These are phyloP conservation scores for Tympanoctomys barrerae DNA, from an alignment of 2,797 vertebrate species.

Conservation along the genomic window DNA sequence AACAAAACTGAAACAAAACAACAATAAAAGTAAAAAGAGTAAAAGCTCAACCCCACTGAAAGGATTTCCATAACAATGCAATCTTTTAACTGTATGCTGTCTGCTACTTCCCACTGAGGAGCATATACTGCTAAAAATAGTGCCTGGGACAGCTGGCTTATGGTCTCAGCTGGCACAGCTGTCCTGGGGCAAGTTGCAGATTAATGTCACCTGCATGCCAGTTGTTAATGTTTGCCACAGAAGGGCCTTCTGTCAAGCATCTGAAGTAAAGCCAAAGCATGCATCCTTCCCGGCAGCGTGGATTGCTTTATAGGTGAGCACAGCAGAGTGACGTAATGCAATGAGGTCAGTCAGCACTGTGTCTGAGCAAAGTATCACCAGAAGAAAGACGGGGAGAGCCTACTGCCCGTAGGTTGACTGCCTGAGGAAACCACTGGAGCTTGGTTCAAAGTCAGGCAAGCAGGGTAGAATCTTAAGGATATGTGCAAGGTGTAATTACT, in stretches of 20 bases:
- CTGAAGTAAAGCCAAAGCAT: not conserved
- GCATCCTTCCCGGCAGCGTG: accelerated
- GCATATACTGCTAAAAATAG: conserved; percentile 35
- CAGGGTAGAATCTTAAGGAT: not conserved
- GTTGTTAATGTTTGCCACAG: not conserved
- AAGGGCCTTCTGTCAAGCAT: conserved; percentile 37
- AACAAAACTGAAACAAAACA: not conserved
- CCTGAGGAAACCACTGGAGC: no score
- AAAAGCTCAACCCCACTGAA: not conserved
- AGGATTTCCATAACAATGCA: not conserved
- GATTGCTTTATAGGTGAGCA: not conserved
- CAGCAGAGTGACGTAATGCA: accelerated
- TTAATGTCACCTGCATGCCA: not conserved
- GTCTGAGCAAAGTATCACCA: not conserved
- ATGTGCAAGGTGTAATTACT: not conserved
- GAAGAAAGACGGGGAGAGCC: no score
- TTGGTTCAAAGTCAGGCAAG: not conserved
- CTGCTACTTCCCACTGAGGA: not conserved
- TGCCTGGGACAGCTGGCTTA: conserved; percentile 13
- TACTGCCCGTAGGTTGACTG: accelerated
- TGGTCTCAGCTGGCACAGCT: conserved; percentile 60
- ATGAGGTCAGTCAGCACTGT: not conserved
- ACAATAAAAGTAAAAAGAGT: not conserved
- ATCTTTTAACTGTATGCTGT: not conserved
- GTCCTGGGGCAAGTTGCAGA: conserved; percentile 38